These are phyloP conservation scores for Drosophila peninsularis DNA, from an alignment of 2,888 invertebrate species.

Conservation along the genomic window DNA sequence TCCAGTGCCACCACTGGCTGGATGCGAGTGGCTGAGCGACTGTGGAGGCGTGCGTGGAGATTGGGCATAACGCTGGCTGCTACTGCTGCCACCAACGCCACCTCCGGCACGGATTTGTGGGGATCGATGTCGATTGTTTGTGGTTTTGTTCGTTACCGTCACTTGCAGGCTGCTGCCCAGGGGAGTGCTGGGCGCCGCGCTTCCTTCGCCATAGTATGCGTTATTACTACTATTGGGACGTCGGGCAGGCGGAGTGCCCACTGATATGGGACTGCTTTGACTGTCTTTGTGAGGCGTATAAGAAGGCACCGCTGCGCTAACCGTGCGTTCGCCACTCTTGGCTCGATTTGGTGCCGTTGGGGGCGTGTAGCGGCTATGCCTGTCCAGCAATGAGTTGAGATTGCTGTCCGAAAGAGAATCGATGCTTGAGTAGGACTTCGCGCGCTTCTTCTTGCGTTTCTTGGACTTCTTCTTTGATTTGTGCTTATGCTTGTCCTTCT, in stretches of 20 bases:
- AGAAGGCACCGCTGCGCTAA: constrained; percentile 56
- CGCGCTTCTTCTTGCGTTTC: constrained; percentile 88
- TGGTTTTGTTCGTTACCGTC: constrained; percentile 79
- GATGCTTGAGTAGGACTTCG: constrained; percentile 89
- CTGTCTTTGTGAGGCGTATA: constrained; percentile 81
- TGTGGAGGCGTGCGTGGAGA: constrained; percentile 85
- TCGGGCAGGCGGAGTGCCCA: constrained; percentile 83
- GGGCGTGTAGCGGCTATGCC: constrained; percentile 83
- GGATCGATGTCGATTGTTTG: constrained; percentile 73
- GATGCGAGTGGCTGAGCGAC: constrained; percentile 55
- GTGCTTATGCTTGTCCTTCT: constrained; percentile 88
- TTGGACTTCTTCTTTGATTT: constrained; percentile 91
- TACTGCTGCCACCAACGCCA: constrained; percentile 23
- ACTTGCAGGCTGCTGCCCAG: constrained; percentile 74
- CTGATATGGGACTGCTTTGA: constrained; percentile 82
- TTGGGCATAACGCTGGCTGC: constrained; percentile 74
- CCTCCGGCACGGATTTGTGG: constrained; percentile 53
- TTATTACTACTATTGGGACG: constrained; percentile 82
- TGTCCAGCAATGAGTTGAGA: constrained; percentile 74
- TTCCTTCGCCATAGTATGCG: constrained; percentile 69
- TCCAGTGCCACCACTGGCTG: constrained; percentile 24
- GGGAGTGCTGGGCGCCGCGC: constrained; percentile 56
- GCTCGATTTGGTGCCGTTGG: constrained; percentile 68
- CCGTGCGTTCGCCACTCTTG: constrained; percentile 74
- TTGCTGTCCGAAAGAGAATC: constrained; percentile 88